Evolutionary conservation across 2,113 vertebrate genomes (phyloP).

Genomic region (Corapipo altera): DNA sequence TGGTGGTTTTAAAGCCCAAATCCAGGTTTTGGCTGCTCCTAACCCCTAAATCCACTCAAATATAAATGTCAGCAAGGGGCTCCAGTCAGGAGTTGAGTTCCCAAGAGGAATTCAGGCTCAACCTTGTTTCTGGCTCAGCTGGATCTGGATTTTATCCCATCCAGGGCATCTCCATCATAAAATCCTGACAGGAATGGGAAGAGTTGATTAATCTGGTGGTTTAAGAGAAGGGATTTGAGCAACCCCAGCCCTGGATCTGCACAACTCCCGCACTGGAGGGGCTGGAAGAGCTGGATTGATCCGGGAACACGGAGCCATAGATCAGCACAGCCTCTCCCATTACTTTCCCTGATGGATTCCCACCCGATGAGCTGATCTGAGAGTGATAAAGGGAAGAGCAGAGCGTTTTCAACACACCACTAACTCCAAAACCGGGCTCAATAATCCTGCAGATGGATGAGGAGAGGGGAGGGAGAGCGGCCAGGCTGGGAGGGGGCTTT

Average conservation of each 20-base stretch:
- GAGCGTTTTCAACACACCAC: conserved; percentile 52
- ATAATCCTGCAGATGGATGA: conserved; percentile 66
- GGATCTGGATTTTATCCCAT: not conserved
- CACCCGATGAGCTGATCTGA: conserved; percentile 44
- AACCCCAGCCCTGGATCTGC: not conserved
- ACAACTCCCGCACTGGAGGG: not conserved
- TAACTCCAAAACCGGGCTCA: conserved; percentile 43
- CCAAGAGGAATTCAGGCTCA: not conserved
- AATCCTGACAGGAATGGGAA: not conserved
- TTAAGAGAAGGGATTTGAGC: not conserved
- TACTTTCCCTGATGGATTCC: conserved; percentile 60
- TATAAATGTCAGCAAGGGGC: not conserved
- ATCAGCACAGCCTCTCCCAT: conserved; percentile 36
- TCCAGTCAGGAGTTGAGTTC: not conserved
- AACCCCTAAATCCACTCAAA: not conserved
- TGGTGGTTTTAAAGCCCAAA: not conserved
- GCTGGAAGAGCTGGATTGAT: conserved; percentile 24
- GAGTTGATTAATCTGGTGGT: not conserved
- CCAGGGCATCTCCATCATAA: not conserved
- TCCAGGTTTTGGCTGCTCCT: not conserved
- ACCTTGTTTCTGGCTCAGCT: not conserved
- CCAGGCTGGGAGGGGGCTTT: not conserved
- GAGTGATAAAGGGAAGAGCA: conserved; percentile 58
- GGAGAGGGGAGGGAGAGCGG: not conserved
- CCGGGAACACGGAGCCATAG: not conserved